Evolutionary conservation across 1,140 invertebrate species (phyloP).

Genomic region (Pemphigus obesinymphae): DNA sequence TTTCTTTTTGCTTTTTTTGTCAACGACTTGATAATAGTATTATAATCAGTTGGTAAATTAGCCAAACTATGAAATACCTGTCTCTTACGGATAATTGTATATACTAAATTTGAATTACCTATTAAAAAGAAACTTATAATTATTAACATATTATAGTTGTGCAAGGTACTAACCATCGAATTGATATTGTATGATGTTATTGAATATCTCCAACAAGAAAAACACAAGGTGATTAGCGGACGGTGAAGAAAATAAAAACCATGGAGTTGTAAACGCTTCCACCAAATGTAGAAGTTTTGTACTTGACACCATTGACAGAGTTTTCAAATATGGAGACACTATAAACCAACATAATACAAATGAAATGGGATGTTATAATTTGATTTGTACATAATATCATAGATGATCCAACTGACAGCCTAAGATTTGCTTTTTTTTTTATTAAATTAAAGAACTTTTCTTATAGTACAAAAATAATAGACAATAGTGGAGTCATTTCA

Average conservation of each 20-base stretch:
- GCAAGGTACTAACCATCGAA: constrained; percentile 80
- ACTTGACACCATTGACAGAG: constrained; percentile 96
- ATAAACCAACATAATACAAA: constrained; percentile 47
- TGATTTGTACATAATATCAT: too few relatives aligned
- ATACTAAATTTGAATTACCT: constrained; percentile 96
- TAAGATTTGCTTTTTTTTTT: too few relatives aligned
- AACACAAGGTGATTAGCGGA: constrained; percentile 98
- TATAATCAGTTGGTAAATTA: constrained; percentile 89
- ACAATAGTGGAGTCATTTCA: too few relatives aligned
- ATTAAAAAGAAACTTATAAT: constrained; percentile 42
- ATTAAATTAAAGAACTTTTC: too few relatives aligned
- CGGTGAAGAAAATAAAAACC: constrained; percentile 95
- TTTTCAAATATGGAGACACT: constrained; percentile 99
- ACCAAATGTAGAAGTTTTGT: constrained; percentile 95
- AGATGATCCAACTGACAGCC: too few relatives aligned
- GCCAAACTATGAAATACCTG: constrained; percentile 95
- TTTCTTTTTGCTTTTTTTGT: constrained; percentile 61
- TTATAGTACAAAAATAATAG: too few relatives aligned
- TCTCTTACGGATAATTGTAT: constrained; percentile 96
- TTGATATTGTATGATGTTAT: constrained; percentile 99
- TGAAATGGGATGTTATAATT: too few relatives aligned
- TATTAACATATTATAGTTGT: constrained; percentile 21
- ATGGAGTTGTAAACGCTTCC: constrained; percentile 97
- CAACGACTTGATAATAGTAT: constrained; percentile 79
- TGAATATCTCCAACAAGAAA: constrained; percentile 98